Evolutionary conservation across 1,140 invertebrate genomes (phyloP), one percentile per base, ranked within the genome.

Genomic region (Diprion similis): DNA sequence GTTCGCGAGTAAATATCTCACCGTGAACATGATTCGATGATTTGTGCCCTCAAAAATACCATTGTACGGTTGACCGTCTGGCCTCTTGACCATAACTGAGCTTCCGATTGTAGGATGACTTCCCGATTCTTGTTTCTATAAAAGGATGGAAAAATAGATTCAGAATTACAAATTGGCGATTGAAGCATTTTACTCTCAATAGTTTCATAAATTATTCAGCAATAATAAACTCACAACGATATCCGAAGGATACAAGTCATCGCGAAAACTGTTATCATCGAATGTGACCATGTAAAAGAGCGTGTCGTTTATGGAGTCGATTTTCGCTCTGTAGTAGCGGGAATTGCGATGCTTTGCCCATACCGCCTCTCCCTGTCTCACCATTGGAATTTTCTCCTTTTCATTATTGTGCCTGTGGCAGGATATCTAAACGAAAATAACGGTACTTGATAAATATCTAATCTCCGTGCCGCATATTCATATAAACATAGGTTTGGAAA

Each of bases 291-390:
- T 89, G 77, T 91, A 92, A 77, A 90, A 91, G 45, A 88, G 80
- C 45, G 89, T 87, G 24, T 86, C 83, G 46, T 88, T 82, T 18
- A 90, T 89, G 17, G 88, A 85, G 1, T 84, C 75, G 11, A 94
- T 88, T 71, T 83, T 89, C 10, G 88, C 90, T 73, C 89, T 87
- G 81, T 93, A 93, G 81, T 90, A 93, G 24, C 92, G 85, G 0
- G 85, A 88, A 76, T 93, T 93, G 65, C 89, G 88, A 81, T 93
- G 92, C 78, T 91, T 92, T 1, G 91, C 92, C 87, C 91, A 90
- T 2, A 93, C 92, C 18, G 73, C 79, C 48, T 89, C 87, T 9
- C 81, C 86, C 64, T 83, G 81, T 24, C 81, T 80, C 48, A 82
- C 79, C 10, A 78, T 78, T 8, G 82, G 80, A 46, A 84, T 82